Evolutionary conservation across 1,140 invertebrate species (phyloP), one percentile per base, ranked within the genome.

Genomic region (Diachasmimorpha longicaudata): DNA sequence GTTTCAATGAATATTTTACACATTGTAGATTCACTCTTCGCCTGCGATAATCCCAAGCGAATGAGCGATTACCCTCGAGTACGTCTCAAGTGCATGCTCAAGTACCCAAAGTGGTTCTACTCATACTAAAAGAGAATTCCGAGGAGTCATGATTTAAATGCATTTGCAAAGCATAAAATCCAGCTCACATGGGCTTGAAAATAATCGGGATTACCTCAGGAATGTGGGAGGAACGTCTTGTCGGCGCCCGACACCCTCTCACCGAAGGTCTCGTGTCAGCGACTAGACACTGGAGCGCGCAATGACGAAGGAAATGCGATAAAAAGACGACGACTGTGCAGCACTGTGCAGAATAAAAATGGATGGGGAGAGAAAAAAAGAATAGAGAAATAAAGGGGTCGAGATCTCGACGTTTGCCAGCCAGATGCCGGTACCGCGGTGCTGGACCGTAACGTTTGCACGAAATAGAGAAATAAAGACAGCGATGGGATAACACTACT

Each of bases 231-330:
- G 58, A 63, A 13, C 21, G 58, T 63, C 58, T 63, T 63, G 21
- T 25, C 23, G 58, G 58, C 58, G 58, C 58, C 58, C 11, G 23
- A 63, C 58, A 63, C 58, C 58, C 58, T 63, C 58, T 25, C 58
- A 63, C 58, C 58, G 58, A 63, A 63, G 58, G 58, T 63, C 58
- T 63, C 58, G 21, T 19, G 23, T 63, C 23, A 19, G 58, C 58
- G 58, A 63, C 58, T 63, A 63, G 58, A 63, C 58, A 63, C 58
- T 63, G 58, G 58, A 63, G 21, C 58, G 58, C 58, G 58, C 58
- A 63, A 63, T 63, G 58, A 63, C 23, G 58, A 63, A 31, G 58
- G 58, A 63, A 63, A 63, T 63, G 58, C 58, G 21, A 63, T 63
- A 63, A 63, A 63, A 63, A 63, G 14, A 63, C 21, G 58, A 63